phyloP scores from a whole-genome alignment of 2,888 invertebrate species.

The Colletes collaris region DNA sequence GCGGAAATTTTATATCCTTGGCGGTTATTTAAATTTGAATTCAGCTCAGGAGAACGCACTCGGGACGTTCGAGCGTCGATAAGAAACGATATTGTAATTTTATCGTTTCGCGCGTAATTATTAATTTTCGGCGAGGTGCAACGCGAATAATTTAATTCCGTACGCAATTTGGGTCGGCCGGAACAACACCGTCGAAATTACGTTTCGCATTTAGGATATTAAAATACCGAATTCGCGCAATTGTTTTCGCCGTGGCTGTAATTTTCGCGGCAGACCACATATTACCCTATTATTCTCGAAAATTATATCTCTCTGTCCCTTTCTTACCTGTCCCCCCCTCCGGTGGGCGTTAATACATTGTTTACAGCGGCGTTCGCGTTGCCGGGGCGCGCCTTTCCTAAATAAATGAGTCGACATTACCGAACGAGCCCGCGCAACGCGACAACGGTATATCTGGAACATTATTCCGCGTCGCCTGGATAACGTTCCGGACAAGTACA shows the following conservation, averaged over 20 bases:
- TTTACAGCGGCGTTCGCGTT: not conserved
- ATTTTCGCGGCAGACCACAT: constrained; percentile 24
- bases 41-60: too few species aligned
- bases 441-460: constrained; percentile 14
- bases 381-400: not conserved
- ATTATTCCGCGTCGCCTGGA: constrained; percentile 5
- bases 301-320: constrained; percentile 27
- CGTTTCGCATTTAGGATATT: constrained; percentile 19
- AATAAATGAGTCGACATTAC: constrained; percentile 35
- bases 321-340: not conserved
- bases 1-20: too few species aligned
- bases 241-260: constrained; percentile 13
- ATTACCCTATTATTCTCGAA: constrained; percentile 34
- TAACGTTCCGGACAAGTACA: constrained; percentile 40
- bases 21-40: too few species aligned
- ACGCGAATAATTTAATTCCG: constrained; percentile 22
- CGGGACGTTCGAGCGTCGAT: too few species aligned
- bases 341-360: constrained; percentile 10
- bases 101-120: too few species aligned
- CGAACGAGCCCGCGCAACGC: constrained; percentile 5
- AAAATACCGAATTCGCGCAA: constrained; percentile 33
- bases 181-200: constrained; percentile 15
- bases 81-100: too few species aligned
- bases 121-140: not conserved
- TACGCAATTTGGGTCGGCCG: constrained; percentile 8